Conservation (phyloP, 2,113 vertebrate genomes). For the Toxotes jaculatrix region DNA sequence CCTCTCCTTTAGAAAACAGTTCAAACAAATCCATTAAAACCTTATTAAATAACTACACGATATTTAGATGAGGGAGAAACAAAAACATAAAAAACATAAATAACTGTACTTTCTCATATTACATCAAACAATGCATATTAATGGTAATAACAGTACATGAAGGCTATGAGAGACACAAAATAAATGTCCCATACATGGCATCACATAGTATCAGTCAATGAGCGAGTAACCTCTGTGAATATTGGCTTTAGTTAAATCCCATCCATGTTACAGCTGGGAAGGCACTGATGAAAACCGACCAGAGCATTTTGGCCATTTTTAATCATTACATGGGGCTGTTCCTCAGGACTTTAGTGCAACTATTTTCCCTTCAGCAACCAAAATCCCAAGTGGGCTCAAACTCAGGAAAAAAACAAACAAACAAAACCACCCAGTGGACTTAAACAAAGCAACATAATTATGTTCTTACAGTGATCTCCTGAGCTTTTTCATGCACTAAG, state of each 20-base stretch:
- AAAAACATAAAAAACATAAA: conserved; percentile 22
- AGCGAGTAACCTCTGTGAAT: conserved; percentile 23
- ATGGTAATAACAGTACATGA: conserved; percentile 58
- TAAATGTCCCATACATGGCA: conserved; percentile 48
- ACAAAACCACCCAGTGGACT: conserved; percentile 20
- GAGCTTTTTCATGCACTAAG: conserved; percentile 33
- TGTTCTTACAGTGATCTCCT: conserved; percentile 27
- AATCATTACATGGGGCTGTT: conserved; percentile 13
- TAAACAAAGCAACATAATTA: conserved; percentile 6
- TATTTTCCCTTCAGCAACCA: conserved; percentile 38
- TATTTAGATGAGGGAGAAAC: conserved; percentile 50
- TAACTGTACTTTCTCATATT: conserved; percentile 36
- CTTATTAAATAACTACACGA: conserved; percentile 69
- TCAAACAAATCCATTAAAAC: conserved; percentile 76
- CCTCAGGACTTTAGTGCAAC: conserved; percentile 53
- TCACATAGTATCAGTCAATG: conserved; percentile 47
- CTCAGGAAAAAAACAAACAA: neutral
- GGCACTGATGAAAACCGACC: conserved; percentile 73
- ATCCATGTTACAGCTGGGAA: conserved; percentile 60
- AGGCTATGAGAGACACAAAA: conserved; percentile 45
- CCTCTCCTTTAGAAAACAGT: conserved; percentile 70
- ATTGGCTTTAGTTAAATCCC: conserved; percentile 54
- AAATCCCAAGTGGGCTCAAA: conserved; percentile 11
- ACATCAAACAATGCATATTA: conserved; percentile 48
- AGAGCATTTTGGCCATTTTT: conserved; percentile 50